Evolutionary conservation across 2,888 invertebrate species (phyloP), one percentile per base, ranked within the genome.

Genomic region (Priocnemis perturbator): DNA sequence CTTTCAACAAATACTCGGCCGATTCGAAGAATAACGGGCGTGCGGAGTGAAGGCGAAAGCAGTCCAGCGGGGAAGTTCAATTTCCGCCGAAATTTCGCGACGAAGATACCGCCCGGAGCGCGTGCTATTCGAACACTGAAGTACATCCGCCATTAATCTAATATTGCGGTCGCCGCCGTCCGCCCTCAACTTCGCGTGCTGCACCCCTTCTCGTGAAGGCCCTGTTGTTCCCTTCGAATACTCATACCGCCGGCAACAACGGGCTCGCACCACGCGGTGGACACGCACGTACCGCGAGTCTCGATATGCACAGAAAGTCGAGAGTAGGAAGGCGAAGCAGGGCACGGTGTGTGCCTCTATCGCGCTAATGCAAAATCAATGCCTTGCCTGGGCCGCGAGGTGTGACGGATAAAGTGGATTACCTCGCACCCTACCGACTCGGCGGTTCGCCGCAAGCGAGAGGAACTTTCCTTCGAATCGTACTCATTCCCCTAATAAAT

Each of bases 131-230:
- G 66, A 74, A 81, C 77, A n/a, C 75, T 76, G 74, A 79, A 82
- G 78, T 82, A 81, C 77, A 81, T 79, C 79, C 76, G 81, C 84
- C 83, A 86, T 86, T 85, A 86, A 85, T 85, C 83, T 81, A 85
- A 85, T 83, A 83, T 83, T 86, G 86, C 81, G 86, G 85, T 85
- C 78, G 79, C 77, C 77, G 66, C 74, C 14, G 37, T 37, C 37
- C 76, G 77, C 83, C 81, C 84, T 81, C 78, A 76, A 73, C 73
- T 77, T 84, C 73, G 85, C 84, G 84, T 85, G 84, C 72, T 80
- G 73, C 78, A 73, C 72, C 68, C 71, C 69, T 71, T 37, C 78
- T 68, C 70, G 64, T 63, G 59, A 56, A 72, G 69, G 55, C 21
- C n/a, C 17, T 60, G 71, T 73, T 64, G 60, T 64, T 64, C 80